Evolutionary conservation across 2,797 vertebrate species (phyloP).

Genomic region (Martes flavigula): DNA sequence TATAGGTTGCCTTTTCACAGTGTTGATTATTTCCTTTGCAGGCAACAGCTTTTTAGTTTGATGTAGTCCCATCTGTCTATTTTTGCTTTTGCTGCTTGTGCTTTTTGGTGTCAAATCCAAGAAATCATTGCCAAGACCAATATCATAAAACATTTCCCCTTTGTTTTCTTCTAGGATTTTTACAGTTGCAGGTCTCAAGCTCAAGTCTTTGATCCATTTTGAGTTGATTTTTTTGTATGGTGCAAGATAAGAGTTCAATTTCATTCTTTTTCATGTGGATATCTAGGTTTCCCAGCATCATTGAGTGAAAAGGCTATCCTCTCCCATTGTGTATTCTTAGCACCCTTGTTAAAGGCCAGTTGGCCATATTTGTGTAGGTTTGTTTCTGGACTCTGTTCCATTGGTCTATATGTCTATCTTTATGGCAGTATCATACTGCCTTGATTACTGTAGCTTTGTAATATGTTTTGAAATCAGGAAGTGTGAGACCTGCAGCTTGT

Average conservation of each 20-base stretch:
- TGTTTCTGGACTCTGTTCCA: background rate
- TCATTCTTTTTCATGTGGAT: background rate
- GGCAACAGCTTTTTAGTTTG: background rate
- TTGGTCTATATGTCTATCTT: background rate
- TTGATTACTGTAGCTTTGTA: background rate
- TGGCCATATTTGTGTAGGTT: background rate
- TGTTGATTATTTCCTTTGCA: background rate
- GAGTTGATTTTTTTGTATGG: background rate
- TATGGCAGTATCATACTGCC: background rate
- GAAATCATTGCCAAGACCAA: background rate
- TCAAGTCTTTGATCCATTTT: slow-evolving; percentile 1
- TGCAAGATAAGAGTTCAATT: background rate
- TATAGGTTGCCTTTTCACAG: background rate
- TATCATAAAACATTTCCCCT: background rate
- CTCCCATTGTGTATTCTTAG: background rate
- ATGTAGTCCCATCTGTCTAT: background rate
- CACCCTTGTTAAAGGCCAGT: background rate
- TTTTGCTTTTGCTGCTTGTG: background rate
- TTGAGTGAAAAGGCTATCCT: background rate
- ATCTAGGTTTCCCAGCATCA: background rate
- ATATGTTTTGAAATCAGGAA: background rate
- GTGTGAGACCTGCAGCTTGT: background rate
- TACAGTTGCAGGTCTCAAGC: background rate
- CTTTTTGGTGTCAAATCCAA: background rate
- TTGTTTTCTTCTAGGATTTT: background rate